Evolutionary conservation across 2,113 vertebrate genomes (phyloP), one percentile per base, ranked within the genome.

Genomic region (Perognathus longimembris): DNA sequence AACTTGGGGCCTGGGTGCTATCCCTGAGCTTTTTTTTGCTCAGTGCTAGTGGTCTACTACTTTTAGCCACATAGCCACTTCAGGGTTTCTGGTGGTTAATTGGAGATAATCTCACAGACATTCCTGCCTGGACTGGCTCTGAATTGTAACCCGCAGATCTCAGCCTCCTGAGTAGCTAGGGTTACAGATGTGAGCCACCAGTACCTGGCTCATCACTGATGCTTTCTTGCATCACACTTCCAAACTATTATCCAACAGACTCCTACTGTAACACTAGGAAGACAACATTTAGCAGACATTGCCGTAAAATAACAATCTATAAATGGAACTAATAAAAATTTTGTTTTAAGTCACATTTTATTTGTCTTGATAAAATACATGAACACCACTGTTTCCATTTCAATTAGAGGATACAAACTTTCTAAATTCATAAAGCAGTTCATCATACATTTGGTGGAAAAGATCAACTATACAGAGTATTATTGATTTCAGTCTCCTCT

Each of bases 321-420:
- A 88, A 95, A 64, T 54, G 78, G 40, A 82, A 59, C 32, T 85
- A 78, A 42, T 40, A 70, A 86, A 88, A 88, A 64, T 95, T 67
- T 75, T 20, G 75, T 83, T 92, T 22, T 21, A 75, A 77, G 22
- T 93, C 40, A 94, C 88, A 50, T 3, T 50, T 89, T 54, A 94
- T 77, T 73, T 69, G 77, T 95, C 74, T 81, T 91, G 63, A 89
- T 67, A 84, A 88, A 67, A 45, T 45, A 97, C 26, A 92, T 82
- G n/a, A 95, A 96, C 95, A 36, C 1, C 94, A 14, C 18, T 70
- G 89, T 96, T 96, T 76, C 71, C 61, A 91, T 91, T 85, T 2
- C 86, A 96, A 94, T 64, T 83, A 93, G 59, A 93, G 77, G 61
- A 78, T 81, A 95, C 88, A 95, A 85, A 93, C 81, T 95, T 97